Base-by-base conservation (phyloP, 2,113 vertebrate genomes). In the Hippocampus guttulatus region DNA sequence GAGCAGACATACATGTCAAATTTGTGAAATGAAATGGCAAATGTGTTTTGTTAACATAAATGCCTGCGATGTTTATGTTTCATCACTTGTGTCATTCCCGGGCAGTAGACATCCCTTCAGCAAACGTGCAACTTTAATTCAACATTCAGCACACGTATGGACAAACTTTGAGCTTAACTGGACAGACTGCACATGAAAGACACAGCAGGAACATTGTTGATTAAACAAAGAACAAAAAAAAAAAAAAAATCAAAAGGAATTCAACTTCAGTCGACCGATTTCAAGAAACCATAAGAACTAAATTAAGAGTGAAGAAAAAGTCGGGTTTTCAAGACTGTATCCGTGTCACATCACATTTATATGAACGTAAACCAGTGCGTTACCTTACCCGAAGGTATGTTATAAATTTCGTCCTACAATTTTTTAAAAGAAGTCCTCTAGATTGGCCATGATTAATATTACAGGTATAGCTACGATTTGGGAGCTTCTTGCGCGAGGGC, bases 391-490 rank as follows among this genome's bases (percentile, higher is more conserved):
- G 8, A 54, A 5, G 52, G 20, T 27, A 5, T 30, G 20, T 51
- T 21, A 21, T 25, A 27, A 12, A 27, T 6, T 14, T 27, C 6
- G 14, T 6, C 10, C 49, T 30, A 38, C 33, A 38, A 38, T 38
- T 38, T 38, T 40, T 64, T 45, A 20, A 5, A 55, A 66, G 33
- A 66, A 69, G 65, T 69, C 55, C 12, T 68, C 10, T 63, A 65
- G 27, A 47, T 58, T 27, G 4, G 1, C 14, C 12, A 51, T 27
- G 14, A 61, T 16, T 18, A 61, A 30, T 33, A 61, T 16, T 61
- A 18, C 1, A 5, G 12, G 57, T 5, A 8, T 8, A 2, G 33
- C 21, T 23, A 10, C 27, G 8, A 51, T 33, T 18, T 5, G 7
- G 7, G 7, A 62, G 60, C 27, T 15, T 45, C 23, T 18, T 20